Conservation (phyloP, 1,140 invertebrate genomes). For the Drosophila miranda region DNA sequence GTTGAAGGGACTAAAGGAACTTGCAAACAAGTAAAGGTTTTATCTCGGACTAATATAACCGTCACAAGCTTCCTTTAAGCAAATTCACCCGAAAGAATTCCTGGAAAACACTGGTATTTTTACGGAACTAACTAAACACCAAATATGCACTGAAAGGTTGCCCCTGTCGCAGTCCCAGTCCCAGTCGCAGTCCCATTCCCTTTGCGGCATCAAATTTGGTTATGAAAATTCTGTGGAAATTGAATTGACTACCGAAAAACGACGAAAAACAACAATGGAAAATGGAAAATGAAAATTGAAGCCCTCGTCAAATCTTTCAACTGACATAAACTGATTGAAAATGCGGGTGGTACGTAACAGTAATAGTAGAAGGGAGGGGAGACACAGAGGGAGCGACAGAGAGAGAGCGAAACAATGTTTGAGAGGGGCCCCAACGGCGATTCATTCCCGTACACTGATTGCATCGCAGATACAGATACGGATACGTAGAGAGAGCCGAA, state of each 20-base stretch:
- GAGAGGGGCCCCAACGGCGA: constrained; percentile 29
- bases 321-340: constrained; percentile 67
- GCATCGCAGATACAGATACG: constrained; percentile 22
- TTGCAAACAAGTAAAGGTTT: not conserved
- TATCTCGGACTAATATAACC: not conserved
- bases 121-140: not conserved
- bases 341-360: constrained; percentile 50
- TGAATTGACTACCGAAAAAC: constrained; percentile 68
- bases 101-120: not conserved
- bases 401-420: constrained; percentile 8
- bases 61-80: not conserved
- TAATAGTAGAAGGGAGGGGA: not conserved
- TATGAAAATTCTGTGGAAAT: constrained; percentile 58
- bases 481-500: constrained; percentile 14
- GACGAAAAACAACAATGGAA: constrained; percentile 17
- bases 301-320: constrained; percentile 55
- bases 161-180: too few species aligned
- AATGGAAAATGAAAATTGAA: constrained; percentile 30
- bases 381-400: not conserved
- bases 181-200: not conserved
- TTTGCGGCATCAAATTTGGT: constrained; percentile 16
- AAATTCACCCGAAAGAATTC: not conserved
- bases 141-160: constrained; percentile 22
- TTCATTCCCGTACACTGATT: constrained; percentile 26
- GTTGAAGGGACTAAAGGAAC: too few species aligned